Evolutionary conservation across 2,888 invertebrate genomes (phyloP).

Genomic region (Limnephilus auricula): DNA sequence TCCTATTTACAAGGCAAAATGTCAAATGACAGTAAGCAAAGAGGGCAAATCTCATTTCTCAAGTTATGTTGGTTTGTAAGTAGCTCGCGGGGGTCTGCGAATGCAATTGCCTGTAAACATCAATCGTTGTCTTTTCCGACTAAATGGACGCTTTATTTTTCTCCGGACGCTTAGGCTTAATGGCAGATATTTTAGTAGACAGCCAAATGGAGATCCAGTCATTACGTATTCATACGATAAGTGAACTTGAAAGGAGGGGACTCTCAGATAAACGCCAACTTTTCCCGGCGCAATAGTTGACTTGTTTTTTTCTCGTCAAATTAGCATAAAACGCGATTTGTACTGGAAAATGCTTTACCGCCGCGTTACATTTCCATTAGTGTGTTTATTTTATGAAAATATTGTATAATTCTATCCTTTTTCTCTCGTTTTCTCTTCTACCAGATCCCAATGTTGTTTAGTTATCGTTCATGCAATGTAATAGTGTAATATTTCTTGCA

Average conservation of each 20-base stretch:
- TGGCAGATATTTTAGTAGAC: constrained; percentile 34
- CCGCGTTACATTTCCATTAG: constrained; percentile 12
- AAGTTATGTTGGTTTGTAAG: background rate
- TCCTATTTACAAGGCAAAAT: background rate
- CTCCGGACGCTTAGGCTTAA: constrained; percentile 42
- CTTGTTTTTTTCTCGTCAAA: constrained; percentile 30
- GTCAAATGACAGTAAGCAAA: background rate
- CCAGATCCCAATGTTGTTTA: background rate
- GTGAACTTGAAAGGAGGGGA: background rate
- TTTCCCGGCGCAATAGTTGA: constrained; percentile 11
- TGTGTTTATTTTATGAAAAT: constrained; percentile 31
- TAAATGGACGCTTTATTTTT: constrained; percentile 43
- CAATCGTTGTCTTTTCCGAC: constrained; percentile 13
- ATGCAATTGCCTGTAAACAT: constrained; percentile 41
- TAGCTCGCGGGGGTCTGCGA: background rate
- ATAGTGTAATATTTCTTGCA: too few species aligned
- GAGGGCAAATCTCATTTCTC: background rate
- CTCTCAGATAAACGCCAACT: constrained; percentile 42
- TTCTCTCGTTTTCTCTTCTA: background rate
- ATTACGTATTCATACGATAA: constrained; percentile 50
- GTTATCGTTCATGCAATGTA: background rate
- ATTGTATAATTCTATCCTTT: background rate
- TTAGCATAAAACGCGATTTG: constrained; percentile 43
- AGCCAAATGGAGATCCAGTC: background rate
- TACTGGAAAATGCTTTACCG: constrained; percentile 29